phyloP scores from a whole-genome alignment of 2,113 vertebrate genomes.

The Aptenodytes patagonicus region DNA sequence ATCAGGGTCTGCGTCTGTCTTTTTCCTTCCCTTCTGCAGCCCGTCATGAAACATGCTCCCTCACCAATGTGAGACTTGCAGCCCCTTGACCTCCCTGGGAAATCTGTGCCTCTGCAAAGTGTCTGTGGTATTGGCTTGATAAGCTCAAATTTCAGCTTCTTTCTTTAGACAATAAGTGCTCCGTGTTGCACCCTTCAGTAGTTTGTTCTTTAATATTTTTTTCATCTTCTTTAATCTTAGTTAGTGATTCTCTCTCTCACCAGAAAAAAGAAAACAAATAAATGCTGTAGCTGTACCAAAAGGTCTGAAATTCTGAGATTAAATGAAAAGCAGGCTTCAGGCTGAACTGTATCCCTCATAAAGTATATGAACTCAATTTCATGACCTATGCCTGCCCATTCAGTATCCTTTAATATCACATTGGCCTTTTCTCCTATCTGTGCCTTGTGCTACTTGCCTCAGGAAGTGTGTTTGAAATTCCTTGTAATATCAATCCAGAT shows the following conservation, averaged over 20 bases:
- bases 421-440: background rate
- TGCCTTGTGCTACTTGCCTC: background rate
- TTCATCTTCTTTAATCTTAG: conserved; percentile 40
- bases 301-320: conserved; percentile 39
- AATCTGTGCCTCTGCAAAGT: background rate
- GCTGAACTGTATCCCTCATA: conserved; percentile 27
- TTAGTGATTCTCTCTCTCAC: background rate
- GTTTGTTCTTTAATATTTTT: conserved; percentile 32
- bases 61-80: background rate
- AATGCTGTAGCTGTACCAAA: background rate
- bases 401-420: conserved; percentile 1
- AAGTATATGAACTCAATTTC: conserved; percentile 39
- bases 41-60: background rate
- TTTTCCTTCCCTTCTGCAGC: background rate
- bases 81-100: background rate
- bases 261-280: conserved; percentile 51
- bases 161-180: background rate
- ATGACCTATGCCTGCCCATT: background rate
- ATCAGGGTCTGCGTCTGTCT: background rate
- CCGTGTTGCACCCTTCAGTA: background rate
- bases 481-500: background rate
- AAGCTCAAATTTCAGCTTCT: background rate
- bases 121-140: background rate
- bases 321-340: conserved; percentile 42
- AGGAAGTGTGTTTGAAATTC: conserved; percentile 3